Evolutionary conservation across 2,888 invertebrate species (phyloP).

Genomic region (Ptychoptera albimana): DNA sequence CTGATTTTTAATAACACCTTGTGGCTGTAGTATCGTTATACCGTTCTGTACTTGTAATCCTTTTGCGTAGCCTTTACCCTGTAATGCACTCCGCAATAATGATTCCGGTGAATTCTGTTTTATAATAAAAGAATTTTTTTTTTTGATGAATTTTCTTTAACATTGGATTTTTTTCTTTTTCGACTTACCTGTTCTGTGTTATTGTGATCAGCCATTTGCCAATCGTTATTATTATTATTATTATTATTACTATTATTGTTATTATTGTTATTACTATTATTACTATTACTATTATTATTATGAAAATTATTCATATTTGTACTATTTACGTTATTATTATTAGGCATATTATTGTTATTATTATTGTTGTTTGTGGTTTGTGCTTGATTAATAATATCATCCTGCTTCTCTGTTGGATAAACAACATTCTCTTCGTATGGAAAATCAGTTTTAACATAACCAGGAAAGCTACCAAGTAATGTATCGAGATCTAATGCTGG

Average conservation of each 20-base stretch:
- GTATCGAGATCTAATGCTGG: conserved; percentile 59
- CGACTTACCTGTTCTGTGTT: conserved; percentile 29
- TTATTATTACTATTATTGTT: background rate
- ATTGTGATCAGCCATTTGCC: conserved; percentile 64
- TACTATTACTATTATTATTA: background rate
- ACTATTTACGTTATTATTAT: conserved; percentile 4
- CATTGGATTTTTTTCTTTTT: background rate
- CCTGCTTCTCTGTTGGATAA: conserved; percentile 50
- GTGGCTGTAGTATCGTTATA: conserved; percentile 20
- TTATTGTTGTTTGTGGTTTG: conserved; percentile 15
- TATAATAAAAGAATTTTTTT: background rate
- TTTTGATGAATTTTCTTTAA: background rate
- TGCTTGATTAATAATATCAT: conserved; percentile 29
- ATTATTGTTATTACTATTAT: background rate
- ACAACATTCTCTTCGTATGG: conserved; percentile 65
- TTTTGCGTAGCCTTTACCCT: conserved; percentile 49
- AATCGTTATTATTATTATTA: conserved; percentile 45
- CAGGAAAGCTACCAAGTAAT: conserved; percentile 55
- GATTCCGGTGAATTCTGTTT: conserved; percentile 43
- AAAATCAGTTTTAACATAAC: conserved; percentile 56
- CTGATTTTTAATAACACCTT: conserved; percentile 37
- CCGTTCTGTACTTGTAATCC: conserved; percentile 28
- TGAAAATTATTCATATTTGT: conserved; percentile 4
- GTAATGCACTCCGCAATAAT: conserved; percentile 62
- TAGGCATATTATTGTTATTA: conserved; percentile 5